Conservation (phyloP, 2,888 invertebrate genomes). For the Erpobdella octoculata region DNA sequence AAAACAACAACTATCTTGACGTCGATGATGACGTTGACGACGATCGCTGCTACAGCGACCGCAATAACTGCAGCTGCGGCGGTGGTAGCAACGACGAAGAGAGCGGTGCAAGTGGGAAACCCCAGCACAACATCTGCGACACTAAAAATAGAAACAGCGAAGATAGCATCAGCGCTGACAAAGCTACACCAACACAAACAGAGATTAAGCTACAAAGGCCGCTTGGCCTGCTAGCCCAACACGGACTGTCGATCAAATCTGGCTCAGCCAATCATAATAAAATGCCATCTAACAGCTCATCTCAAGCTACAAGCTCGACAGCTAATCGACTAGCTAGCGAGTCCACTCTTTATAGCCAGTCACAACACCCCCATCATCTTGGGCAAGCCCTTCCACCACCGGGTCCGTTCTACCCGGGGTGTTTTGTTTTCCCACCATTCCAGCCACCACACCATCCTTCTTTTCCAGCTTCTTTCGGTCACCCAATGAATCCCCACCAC, state of each 20-base stretch:
- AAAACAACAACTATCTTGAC: slow-evolving; percentile 21
- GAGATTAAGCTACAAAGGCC: slow-evolving; percentile 39
- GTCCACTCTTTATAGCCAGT: background rate
- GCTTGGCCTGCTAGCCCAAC: slow-evolving; percentile 37
- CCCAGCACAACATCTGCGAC: background rate
- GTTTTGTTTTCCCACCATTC: slow-evolving; percentile 24
- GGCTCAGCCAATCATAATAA: background rate
- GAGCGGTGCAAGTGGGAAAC: background rate
- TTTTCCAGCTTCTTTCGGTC: background rate
- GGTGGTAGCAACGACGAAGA: background rate
- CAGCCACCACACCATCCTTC: slow-evolving; percentile 3
- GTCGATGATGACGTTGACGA: slow-evolving; percentile 21
- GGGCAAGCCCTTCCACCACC: background rate
- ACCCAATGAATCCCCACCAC: slow-evolving; percentile 2
- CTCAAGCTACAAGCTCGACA: background rate
- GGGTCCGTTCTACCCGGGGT: slow-evolving; percentile 3
- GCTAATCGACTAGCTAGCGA: background rate
- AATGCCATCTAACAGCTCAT: background rate
- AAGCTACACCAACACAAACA: slow-evolving; percentile 28
- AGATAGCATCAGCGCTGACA: background rate
- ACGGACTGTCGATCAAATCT: slow-evolving; percentile 35
- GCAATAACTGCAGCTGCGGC: background rate
- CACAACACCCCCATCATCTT: background rate
- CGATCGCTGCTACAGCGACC: slow-evolving; percentile 17
- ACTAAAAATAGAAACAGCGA: slow-evolving; percentile 11